Conservation (phyloP, 2,888 invertebrate species). For the Eupithecia vulgata region DNA sequence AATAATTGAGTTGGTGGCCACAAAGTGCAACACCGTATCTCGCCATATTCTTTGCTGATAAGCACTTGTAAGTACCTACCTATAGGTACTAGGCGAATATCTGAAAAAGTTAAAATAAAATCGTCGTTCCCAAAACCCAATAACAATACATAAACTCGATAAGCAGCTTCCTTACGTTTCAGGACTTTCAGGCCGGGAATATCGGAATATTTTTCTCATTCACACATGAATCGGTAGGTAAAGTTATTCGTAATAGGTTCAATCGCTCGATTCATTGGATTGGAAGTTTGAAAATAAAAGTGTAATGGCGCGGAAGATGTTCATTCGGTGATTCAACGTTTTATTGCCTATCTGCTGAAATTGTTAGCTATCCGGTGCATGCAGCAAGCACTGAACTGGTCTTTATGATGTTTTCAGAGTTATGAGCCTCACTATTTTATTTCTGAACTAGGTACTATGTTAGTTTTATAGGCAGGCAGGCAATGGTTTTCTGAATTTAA, state of each 20-base stretch:
- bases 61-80: background rate
- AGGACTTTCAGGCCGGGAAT: conserved; percentile 37
- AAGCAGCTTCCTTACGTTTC: conserved; percentile 16
- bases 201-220: conserved; percentile 62
- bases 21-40: too few species aligned
- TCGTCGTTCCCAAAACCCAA: conserved; percentile 9
- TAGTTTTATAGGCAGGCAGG: background rate
- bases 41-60: background rate
- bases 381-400: conserved; percentile 25
- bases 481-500: background rate
- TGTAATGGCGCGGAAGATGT: conserved; percentile 74
- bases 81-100: background rate
- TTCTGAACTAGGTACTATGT: background rate
- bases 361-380: conserved; percentile 27
- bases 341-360: conserved; percentile 53
- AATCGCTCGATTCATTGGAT: conserved; percentile 71
- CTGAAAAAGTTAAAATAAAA: conserved; percentile 9
- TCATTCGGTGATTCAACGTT: conserved; percentile 71
- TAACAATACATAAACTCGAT: conserved; percentile 24
- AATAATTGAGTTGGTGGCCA: too few species aligned
- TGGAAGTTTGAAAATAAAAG: conserved; percentile 78
- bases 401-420: background rate
- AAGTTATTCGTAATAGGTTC: conserved; percentile 74
- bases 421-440: background rate
- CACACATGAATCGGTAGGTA: conserved; percentile 63